A percentile compares a stretch with the other conserved stretches of the same genome.
Conservation (phyloP, 2,888 invertebrate genomes). For the Hermaeophaga mercurialis region DNA sequence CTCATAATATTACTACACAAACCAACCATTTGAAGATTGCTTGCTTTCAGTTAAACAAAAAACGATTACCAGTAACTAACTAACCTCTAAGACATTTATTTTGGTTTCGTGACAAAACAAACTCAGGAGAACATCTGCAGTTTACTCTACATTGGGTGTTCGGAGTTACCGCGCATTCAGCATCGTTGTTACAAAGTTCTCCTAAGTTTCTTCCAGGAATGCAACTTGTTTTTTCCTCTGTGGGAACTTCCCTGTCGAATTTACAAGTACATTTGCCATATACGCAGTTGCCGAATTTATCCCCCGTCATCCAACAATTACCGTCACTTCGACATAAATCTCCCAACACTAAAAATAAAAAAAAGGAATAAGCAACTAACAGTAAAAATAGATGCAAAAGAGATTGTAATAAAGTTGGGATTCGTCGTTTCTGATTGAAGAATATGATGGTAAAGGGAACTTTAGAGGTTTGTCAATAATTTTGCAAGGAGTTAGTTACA, state of each 20-base stretch:
- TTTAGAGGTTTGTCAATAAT: too few relatives aligned
- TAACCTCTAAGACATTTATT: constrained; percentile 51
- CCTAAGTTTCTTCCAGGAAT: constrained; percentile 45
- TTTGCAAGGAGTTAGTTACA: too few relatives aligned
- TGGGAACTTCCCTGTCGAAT: constrained; percentile 41
- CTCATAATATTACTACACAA: too few relatives aligned
- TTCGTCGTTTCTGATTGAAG: too few relatives aligned
- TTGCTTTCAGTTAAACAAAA: too few relatives aligned
- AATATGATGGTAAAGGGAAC: too few relatives aligned
- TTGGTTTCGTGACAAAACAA: constrained; percentile 45
- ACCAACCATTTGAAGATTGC: too few relatives aligned
- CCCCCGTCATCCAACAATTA: constrained; percentile 49
- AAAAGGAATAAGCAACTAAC: neutral
- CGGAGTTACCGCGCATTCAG: constrained; percentile 46
- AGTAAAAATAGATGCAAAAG: too few relatives aligned
- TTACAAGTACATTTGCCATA: constrained; percentile 50
- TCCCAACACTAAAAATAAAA: constrained; percentile 44
- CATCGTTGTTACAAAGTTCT: constrained; percentile 46
- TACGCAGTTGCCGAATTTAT: constrained; percentile 47
- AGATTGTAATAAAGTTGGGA: too few relatives aligned
- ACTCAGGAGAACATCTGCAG: constrained; percentile 50
- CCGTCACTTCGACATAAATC: constrained; percentile 47
- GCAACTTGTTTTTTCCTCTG: constrained; percentile 45
- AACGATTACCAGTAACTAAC: too few relatives aligned
- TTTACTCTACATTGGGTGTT: constrained; percentile 49